Evolutionary conservation across 2,113 vertebrate species (phyloP).

Genomic region (Fukomys damarensis): DNA sequence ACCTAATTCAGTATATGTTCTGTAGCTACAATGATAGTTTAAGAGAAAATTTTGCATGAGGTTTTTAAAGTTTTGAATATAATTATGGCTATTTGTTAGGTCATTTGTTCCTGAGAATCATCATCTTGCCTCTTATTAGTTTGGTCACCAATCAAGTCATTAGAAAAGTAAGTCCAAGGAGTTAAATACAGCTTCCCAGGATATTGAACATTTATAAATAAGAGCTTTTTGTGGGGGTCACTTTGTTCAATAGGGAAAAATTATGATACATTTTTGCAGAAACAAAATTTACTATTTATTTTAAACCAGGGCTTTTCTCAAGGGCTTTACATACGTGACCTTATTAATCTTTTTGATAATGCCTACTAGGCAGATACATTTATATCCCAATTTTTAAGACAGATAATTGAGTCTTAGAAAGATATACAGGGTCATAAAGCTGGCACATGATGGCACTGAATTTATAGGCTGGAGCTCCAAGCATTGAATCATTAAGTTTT

Average conservation of each 20-base stretch:
- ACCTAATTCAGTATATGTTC: neutral
- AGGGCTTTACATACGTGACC: neutral
- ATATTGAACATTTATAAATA: neutral
- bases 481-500: neutral
- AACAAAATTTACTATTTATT: constrained; percentile 23
- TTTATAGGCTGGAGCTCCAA: neutral
- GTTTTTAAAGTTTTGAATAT: neutral
- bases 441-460: neutral
- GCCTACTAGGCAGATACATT: neutral
- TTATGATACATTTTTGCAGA: neutral
- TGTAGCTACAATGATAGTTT: neutral
- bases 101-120: neutral
- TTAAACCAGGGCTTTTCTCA: neutral
- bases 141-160: neutral
- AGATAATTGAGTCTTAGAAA: constrained; percentile 22
- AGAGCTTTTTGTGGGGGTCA: neutral
- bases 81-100: neutral
- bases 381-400: neutral
- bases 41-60: neutral
- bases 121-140: neutral
- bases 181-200: neutral
- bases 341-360: constrained; percentile 12
- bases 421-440: neutral
- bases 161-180: neutral
- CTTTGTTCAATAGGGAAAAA: neutral